Base-by-base conservation (phyloP, 2,888 invertebrate species). In the Clostera curtula region DNA sequence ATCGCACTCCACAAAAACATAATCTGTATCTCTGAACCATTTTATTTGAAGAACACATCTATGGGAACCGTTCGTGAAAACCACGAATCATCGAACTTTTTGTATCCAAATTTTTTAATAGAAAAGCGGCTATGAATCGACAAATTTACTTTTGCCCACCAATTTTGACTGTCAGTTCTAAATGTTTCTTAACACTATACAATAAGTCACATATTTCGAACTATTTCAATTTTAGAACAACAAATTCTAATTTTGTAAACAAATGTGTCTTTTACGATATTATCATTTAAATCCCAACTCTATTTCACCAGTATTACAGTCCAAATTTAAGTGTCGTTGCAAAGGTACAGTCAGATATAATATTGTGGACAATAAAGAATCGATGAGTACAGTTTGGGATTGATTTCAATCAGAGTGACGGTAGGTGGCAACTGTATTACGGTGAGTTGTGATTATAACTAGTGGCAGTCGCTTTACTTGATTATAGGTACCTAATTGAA, bases 351-450 rank as follows among this genome's bases (percentile, higher is more conserved):
- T 39, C 29, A 24, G 24, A 33, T 40, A 36, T 45, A 36, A 49
- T 54, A 43, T 40, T 41, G 46, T 49, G 47, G 43, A 59, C 62
- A 62, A 71, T 64, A 43, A 49, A 52, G 56, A 61, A 72, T 74
- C 75, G 75, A 79, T 77, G 67, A 61, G 49, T 50, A 54, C 53
- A 57, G 57, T 63, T 56, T 43, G 50, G 62, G 67, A 77, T 77
- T 73, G 75, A 74, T 76, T 77, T 71, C 76, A 74, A 77, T 77
- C 75, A 73, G 47, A 43, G 37, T 51, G 72, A 62, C 77, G 44
- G 76, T 76, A 76, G 77, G 79, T 70, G 79, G 79, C 73, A 64
- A 62, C 71, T 58, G 69, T 62, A 64, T 72, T 75, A 75, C 73
- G 69, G 44, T 47, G 46, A 40, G 36, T 34, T 46, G 34, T 2